Evolutionary conservation across 1,140 invertebrate species (phyloP).

Genomic region (Cotesia vestalis): DNA sequence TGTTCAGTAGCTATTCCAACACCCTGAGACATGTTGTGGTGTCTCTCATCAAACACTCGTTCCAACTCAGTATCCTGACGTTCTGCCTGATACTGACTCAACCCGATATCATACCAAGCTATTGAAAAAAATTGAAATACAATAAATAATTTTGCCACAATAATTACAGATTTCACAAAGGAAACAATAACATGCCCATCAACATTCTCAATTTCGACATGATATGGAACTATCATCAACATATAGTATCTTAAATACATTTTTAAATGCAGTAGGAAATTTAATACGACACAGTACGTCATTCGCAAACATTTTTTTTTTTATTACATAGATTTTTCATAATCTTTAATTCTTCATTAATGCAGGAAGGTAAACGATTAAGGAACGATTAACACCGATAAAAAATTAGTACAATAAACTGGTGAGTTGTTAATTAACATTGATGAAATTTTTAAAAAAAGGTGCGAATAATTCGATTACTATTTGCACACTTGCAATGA

Average conservation of each 20-base stretch:
- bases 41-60: conserved; percentile 86
- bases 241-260: neutral
- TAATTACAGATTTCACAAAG: conserved; percentile 2
- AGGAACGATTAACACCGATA: neutral
- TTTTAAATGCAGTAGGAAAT: neutral
- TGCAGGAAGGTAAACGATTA: conserved; percentile 43
- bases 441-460: too few species aligned
- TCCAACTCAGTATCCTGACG: conserved; percentile 86
- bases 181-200: conserved; percentile 41
- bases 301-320: conserved; percentile 40
- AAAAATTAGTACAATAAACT: neutral
- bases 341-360: conserved; percentile 26
- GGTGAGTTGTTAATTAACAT: neutral
- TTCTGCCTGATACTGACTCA: conserved; percentile 84
- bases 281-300: conserved; percentile 57
- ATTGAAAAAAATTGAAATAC: conserved; percentile 52
- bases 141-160: neutral
- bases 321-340: too few species aligned
- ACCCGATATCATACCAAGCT: conserved; percentile 93
- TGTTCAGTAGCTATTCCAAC: conserved; percentile 71
- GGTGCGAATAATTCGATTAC: too few species aligned
- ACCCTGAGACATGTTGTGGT: conserved; percentile 72
- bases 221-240: conserved; percentile 22
- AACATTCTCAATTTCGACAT: conserved; percentile 42
- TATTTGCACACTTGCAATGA: too few species aligned